Conservation (phyloP, 1,140 invertebrate genomes). For the Limonius californicus region DNA sequence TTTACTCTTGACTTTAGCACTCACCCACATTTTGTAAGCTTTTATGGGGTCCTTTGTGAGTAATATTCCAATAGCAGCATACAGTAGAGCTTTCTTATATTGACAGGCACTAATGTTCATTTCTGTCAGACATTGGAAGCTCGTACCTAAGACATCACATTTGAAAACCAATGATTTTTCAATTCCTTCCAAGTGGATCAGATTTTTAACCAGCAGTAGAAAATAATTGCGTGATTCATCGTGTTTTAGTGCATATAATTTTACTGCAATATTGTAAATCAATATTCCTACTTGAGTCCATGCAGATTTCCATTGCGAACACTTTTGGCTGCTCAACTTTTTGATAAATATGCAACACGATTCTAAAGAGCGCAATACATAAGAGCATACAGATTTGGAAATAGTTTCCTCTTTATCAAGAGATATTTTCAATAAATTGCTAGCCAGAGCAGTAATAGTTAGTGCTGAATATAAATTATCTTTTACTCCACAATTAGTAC, state of each 20-base stretch:
- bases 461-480: not conserved
- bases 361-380: not conserved
- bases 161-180: not conserved
- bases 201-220: not conserved
- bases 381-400: not conserved
- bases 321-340: not conserved
- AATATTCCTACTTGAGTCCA: not conserved
- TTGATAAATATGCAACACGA: not conserved
- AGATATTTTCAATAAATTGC: not conserved
- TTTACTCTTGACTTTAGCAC: slow-evolving; percentile 4
- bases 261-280: slow-evolving; percentile 2
- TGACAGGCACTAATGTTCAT: not conserved
- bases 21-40: not conserved
- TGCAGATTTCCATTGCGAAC: not conserved
- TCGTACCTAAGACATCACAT: not conserved
- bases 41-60: not conserved
- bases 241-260: not conserved
- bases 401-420: not conserved
- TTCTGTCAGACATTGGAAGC: not conserved
- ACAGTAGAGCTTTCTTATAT: slow-evolving; percentile 2
- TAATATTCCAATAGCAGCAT: slow-evolving; percentile 3
- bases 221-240: not conserved
- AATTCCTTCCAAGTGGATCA: not conserved
- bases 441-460: not conserved
- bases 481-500: not conserved